Percentiles rank a stretch among this genome's conserved stretches.
These are phyloP conservation scores for Nephrotoma guestfalica DNA, from an alignment of 2,888 invertebrate species.

Conservation along the genomic window DNA sequence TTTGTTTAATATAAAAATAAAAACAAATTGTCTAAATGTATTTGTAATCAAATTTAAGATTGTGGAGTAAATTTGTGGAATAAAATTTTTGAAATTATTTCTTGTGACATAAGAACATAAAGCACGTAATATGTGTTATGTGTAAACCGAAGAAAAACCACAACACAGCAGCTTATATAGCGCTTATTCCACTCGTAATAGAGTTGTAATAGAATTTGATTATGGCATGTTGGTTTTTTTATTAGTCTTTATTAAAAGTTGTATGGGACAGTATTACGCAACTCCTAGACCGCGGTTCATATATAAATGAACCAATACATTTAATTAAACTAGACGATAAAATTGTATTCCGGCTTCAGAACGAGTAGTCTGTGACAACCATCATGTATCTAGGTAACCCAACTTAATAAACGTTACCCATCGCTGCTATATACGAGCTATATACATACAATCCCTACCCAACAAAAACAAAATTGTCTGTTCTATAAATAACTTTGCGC, in stretches of 20 bases:
- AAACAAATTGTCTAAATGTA: neutral
- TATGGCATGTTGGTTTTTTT: neutral
- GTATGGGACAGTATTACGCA: neutral
- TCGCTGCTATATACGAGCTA: neutral
- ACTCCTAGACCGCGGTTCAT: neutral
- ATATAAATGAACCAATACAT: neutral
- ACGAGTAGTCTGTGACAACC: neutral
- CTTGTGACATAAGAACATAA: no score
- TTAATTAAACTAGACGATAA: no score
- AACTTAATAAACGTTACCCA: neutral
- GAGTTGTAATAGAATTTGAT: neutral
- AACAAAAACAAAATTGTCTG: neutral
- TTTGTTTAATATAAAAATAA: neutral
- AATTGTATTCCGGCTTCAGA: no score
- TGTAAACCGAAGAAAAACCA: no score
- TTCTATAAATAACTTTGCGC: slow-evolving; percentile 1
- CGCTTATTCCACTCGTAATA: neutral
- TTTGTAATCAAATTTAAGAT: neutral
- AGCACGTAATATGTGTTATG: no score
- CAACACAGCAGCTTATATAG: neutral
- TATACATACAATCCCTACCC: neutral
- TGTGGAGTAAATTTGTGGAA: no score
- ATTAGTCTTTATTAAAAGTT: neutral
- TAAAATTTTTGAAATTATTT: no score
- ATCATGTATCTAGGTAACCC: neutral